Percentiles rank a stretch among this genome's conserved stretches.
Conservation (phyloP, 2,888 invertebrate species). For the Meta bourneti region DNA sequence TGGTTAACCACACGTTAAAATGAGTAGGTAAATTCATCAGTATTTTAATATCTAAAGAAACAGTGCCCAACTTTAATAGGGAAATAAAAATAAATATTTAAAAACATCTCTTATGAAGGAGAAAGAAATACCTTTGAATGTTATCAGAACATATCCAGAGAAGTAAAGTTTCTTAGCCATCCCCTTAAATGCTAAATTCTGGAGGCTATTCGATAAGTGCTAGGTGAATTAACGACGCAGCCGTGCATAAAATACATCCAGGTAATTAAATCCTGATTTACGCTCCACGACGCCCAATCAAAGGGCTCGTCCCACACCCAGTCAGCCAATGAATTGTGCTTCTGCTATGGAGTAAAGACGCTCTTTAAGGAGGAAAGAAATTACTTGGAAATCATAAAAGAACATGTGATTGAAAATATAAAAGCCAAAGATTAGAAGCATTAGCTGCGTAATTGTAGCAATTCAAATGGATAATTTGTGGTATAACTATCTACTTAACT, state of each 20-base stretch:
- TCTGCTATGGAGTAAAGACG: conserved; percentile 10
- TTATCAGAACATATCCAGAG: background rate
- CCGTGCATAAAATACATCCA: conserved; percentile 58
- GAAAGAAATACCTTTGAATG: background rate
- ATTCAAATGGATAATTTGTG: background rate
- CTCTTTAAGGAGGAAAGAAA: conserved; percentile 29
- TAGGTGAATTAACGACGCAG: conserved; percentile 59
- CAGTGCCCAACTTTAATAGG: too few relatives aligned
- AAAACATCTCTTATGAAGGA: too few relatives aligned
- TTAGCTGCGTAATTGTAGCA: background rate
- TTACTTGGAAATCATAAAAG: conserved; percentile 30
- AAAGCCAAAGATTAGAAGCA: background rate
- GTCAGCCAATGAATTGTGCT: conserved; percentile 28
- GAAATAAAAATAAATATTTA: too few relatives aligned
- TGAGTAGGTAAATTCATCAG: too few relatives aligned
- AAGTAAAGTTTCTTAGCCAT: conserved; percentile 7
- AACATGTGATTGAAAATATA: background rate
- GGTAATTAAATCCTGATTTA: conserved; percentile 69
- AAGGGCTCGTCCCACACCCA: conserved; percentile 19
- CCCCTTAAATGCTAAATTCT: conserved; percentile 21
- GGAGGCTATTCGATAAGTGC: conserved; percentile 52
- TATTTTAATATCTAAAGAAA: too few relatives aligned
- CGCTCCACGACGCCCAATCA: conserved; percentile 61
- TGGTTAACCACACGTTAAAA: too few relatives aligned
- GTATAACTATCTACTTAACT: background rate